A percentile compares a stretch with the other conserved stretches of the same genome.
phyloP scores from a whole-genome alignment of 2,888 invertebrate species.

The Polyommatus icarus region DNA sequence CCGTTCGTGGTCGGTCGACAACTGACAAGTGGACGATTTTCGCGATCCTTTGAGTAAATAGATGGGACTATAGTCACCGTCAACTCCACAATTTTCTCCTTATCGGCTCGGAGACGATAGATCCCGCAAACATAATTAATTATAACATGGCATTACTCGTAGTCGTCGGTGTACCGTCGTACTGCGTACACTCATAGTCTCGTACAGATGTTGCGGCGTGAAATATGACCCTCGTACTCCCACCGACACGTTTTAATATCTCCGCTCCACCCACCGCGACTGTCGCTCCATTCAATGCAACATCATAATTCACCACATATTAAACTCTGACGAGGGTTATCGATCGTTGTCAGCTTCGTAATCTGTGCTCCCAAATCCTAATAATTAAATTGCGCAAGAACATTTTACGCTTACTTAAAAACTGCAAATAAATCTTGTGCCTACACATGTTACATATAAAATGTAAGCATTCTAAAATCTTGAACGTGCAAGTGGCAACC shows the following conservation, averaged over 20 bases:
- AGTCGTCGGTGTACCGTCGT: background rate
- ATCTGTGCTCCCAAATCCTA: background rate
- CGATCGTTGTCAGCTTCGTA: background rate
- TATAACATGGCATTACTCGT: background rate
- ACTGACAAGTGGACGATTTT: background rate
- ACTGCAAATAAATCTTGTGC: no score
- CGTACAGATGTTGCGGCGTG: background rate
- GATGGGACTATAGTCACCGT: background rate
- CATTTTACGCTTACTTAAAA: no score
- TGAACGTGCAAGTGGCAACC: background rate
- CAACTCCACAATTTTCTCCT: background rate
- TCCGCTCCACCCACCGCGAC: slow-evolving; percentile 6
- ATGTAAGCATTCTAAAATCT: background rate
- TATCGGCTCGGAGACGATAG: background rate
- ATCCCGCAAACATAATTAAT: background rate
- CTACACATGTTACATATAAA: no score
- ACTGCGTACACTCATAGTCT: background rate
- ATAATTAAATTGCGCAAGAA: background rate
- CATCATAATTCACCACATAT: slow-evolving; percentile 2
- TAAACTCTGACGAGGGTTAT: background rate
- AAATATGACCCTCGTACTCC: slow-evolving; percentile 16
- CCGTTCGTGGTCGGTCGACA: background rate
- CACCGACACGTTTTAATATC: slow-evolving; percentile 28
- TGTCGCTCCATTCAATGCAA: slow-evolving; percentile 5
- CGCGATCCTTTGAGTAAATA: background rate